Conservation (phyloP, 2,888 invertebrate species). For the Macrosoma leucophasiata region DNA sequence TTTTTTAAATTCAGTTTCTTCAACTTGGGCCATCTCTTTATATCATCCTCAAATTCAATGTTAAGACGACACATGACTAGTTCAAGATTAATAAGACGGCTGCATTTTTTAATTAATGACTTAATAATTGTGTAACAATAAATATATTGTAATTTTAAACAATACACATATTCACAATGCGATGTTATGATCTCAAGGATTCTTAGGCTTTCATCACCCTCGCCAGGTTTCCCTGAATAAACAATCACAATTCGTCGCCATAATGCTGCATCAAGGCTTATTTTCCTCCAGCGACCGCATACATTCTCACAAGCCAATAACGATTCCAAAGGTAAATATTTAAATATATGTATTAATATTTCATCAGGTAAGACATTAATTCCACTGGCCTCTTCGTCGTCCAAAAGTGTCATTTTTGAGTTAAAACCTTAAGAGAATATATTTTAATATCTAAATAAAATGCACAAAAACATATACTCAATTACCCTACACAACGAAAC, state of each 20-base stretch:
- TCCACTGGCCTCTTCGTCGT: constrained; percentile 24
- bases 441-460: too few relatives aligned
- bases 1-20: constrained; percentile 57
- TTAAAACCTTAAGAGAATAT: constrained; percentile 6
- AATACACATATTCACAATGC: constrained; percentile 44
- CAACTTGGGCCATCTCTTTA: constrained; percentile 49
- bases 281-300: constrained; percentile 50
- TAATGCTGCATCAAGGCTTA: constrained; percentile 43
- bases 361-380: constrained; percentile 58
- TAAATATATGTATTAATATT: constrained; percentile 53
- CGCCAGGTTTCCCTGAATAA: constrained; percentile 55
- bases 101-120: constrained; percentile 46
- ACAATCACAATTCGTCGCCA: constrained; percentile 50
- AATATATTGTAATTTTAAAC: constrained; percentile 57
- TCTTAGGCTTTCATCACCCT: constrained; percentile 46
- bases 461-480: too few relatives aligned
- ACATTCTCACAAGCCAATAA: constrained; percentile 52
- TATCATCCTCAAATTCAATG: constrained; percentile 47
- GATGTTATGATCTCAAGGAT: constrained; percentile 44
- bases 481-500: too few relatives aligned
- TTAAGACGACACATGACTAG: constrained; percentile 59
- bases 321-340: constrained; percentile 47
- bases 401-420: constrained; percentile 30
- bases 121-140: constrained; percentile 48
- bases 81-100: constrained; percentile 51